Percentiles rank a stretch among this genome's conserved stretches.
phyloP scores from a whole-genome alignment of 2,797 vertebrate genomes.

The Okamejei kenojei region DNA sequence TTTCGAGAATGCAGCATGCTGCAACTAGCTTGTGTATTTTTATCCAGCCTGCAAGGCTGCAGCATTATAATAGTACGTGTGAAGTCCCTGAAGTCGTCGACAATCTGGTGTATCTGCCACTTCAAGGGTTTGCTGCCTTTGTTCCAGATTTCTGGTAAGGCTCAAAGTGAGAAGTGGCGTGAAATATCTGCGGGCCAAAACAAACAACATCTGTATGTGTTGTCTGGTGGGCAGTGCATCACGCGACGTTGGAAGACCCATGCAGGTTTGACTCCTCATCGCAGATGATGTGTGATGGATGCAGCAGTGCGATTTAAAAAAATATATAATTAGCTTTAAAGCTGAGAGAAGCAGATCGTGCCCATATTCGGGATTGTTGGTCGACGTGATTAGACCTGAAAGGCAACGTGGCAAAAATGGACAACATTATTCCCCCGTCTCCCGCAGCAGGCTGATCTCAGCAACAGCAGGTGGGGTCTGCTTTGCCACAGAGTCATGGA shows the following conservation, averaged over 20 bases:
- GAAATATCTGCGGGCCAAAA: constrained; percentile 27
- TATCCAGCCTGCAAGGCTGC: constrained; percentile 1
- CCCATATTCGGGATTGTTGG: background rate
- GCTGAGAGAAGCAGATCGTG: background rate
- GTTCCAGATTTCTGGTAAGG: background rate
- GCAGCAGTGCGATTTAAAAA: background rate
- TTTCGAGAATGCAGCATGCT: background rate
- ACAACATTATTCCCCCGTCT: background rate
- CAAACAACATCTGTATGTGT: constrained; percentile 32
- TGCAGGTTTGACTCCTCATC: background rate
- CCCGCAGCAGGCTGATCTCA: background rate
- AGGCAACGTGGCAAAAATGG: background rate
- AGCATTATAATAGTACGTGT: background rate
- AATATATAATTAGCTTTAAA: background rate
- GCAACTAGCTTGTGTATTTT: background rate
- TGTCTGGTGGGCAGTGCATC: background rate
- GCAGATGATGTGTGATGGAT: background rate
- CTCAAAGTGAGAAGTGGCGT: background rate
- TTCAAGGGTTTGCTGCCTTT: constrained; percentile 19
- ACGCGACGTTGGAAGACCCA: background rate
- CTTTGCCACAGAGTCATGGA: background rate
- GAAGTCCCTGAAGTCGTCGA: background rate
- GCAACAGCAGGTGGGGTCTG: background rate
- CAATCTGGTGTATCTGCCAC: constrained; percentile 15
- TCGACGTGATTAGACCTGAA: background rate